Evolutionary conservation across 2,888 invertebrate species (phyloP), one percentile per base, ranked within the genome.

Genomic region (Drosophila putrida): DNA sequence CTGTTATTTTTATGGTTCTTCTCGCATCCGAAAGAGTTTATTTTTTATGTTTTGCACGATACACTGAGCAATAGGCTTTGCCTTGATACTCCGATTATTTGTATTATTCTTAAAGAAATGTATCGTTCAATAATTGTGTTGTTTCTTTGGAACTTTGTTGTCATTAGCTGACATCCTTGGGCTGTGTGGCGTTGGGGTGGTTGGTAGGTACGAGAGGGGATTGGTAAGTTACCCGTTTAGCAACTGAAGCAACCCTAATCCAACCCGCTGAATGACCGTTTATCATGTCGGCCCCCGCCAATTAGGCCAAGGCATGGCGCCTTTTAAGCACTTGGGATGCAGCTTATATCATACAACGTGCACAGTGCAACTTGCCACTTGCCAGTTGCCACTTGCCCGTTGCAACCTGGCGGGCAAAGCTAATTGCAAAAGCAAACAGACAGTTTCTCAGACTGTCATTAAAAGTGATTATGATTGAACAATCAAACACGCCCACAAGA

Each of bases 381-480:
- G 50, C 36, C 4, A 38, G 36, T 20, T 38, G 51, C 13, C 9
- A 25, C n/a, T 44, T 31, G 46, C 13, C 13, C 13, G 13, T 33
- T 20, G 35, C 33, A 25, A 35, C 11, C 49, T 49, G 49, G 36
- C 36, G 44, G 57, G 35, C 57, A 44, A 6, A 28, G 20, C 69
- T 78, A 82, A 82, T 79, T 88, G 88, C 82, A 59, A 66, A 65
- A 65, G 82, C 67, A 82, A 82, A 69, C 73, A 80, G 36, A 60
- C 43, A 28, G 64, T 28, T 46, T 9, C 44, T 33, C 47, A 44
- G 59, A 80, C 85, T 82, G 77, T 88, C 88, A 88, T 85, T 88
- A 82, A 66, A 64, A 43, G 60, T 74, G 71, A 67, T 81, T 83
- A 78, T 88, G 82, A 83, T 88, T 83, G 84, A 83, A 83, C 82